Base-by-base conservation (phyloP, 2,113 vertebrate species). In the Oophaga pumilio region DNA sequence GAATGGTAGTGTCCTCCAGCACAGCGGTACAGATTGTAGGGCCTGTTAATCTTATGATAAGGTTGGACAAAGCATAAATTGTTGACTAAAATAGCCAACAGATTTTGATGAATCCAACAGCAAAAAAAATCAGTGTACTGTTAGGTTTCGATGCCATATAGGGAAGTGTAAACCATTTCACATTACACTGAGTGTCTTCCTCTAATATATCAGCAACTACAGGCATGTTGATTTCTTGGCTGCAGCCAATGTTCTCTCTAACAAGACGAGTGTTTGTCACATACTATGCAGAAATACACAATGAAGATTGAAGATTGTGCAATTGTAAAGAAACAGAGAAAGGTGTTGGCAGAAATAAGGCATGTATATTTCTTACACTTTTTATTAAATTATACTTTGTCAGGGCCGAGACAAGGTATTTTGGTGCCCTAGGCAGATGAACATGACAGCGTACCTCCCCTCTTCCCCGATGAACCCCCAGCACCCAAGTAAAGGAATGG, bases 121-220 rank as follows among this genome's bases (percentile, higher is more conserved):
- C 64, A 52, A 83, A 88, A 84, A 24, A 71, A 84, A 77, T 68
- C 50, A 28, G 24, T 57, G 81, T 69, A 68, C 87, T 84, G 73
- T 64, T 26, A 82, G 88, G 15, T 78, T 90, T 84, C 89, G 87
- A 78, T 89, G 82, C 90, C 87, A 90, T 82, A 89, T 91, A 90
- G 87, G 90, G 91, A 89, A 90, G 50, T 2, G 57, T 76, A 90
- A 84, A 85, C 22, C 85, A 88, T 91, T 91, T 90, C 85, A 92
- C 60, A 80, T 59, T n/a, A 9, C 85, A 22, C 24, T 85, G 86
- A 81, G 28, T 43, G 73, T 89, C 83, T 88, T 86, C 82, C 87
- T 92, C 91, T 82, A 83, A 87, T 87, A 87, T 91, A 90, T 91
- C 59, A 85, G 74, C 49, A 71, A 71, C 84, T 91, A 89, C 88